A percentile compares a stretch with the other conserved stretches of the same genome.
phyloP scores from a whole-genome alignment of 2,797 vertebrate species.

The Tiaroga cobitis region DNA sequence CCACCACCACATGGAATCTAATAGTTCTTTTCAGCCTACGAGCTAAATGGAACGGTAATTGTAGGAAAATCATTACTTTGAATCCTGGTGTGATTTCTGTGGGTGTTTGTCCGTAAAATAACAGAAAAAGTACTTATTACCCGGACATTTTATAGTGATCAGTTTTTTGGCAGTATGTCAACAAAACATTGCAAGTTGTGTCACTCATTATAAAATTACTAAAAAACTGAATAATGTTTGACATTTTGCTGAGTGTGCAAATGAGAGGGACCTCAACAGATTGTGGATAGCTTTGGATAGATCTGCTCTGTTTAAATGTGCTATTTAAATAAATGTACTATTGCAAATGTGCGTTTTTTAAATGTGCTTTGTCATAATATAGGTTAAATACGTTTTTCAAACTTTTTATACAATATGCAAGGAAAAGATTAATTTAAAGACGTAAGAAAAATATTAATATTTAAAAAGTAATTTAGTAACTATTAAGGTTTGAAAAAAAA shows the following conservation, averaged over 20 bases:
- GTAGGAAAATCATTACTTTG: neutral
- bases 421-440: neutral
- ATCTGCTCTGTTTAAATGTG: too few species aligned
- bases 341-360: neutral
- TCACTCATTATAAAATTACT: neutral
- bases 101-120: neutral
- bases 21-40: constrained; percentile 6
- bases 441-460: neutral
- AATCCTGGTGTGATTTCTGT: neutral
- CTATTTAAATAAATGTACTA: neutral
- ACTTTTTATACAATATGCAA: neutral
- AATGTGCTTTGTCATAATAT: neutral
- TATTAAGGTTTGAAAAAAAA: too few species aligned
- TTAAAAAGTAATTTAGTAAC: neutral
- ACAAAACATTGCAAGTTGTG: neutral
- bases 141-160: neutral
- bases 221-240: too few species aligned
- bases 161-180: neutral
- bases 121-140: too few species aligned
- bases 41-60: neutral
- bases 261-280: too few species aligned
- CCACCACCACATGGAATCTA: neutral
- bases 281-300: too few species aligned
- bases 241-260: too few species aligned
- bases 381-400: neutral